phyloP scores from a whole-genome alignment of 64 coral and sea anemone species.

The Platygyra sinensis region DNA sequence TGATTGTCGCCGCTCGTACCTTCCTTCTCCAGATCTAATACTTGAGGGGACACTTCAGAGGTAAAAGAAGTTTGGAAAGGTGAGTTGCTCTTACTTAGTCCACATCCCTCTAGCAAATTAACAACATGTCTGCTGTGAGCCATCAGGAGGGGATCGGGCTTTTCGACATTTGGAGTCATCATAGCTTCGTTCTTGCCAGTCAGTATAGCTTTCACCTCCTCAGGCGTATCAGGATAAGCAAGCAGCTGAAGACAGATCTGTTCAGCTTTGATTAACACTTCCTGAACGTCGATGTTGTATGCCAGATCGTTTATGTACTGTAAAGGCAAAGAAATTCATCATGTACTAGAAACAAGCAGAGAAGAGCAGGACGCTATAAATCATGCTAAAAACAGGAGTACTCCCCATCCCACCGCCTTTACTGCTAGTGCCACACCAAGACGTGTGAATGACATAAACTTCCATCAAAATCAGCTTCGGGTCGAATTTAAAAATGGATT shows the following conservation, averaged over 20 bases:
- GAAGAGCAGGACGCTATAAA: too few species aligned
- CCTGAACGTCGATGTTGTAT: conserved; percentile 84
- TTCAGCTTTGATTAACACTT: conserved; percentile 79
- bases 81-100: conserved; percentile 16
- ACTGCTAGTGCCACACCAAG: too few species aligned
- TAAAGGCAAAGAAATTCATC: conserved; percentile 30
- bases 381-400: too few species aligned
- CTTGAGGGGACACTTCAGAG: background rate
- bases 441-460: too few species aligned
- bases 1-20: background rate
- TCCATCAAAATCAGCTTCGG: too few species aligned
- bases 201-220: conserved; percentile 73
- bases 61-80: background rate
- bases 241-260: conserved; percentile 87
- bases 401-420: too few species aligned
- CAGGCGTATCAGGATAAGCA: conserved; percentile 64
- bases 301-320: conserved; percentile 96
- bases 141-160: conserved; percentile 62
- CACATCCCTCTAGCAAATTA: conserved; percentile 7
- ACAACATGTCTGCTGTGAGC: conserved; percentile 17
- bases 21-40: background rate
- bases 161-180: conserved; percentile 75
- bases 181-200: conserved; percentile 85
- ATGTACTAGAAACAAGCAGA: too few species aligned
- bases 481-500: too few species aligned